These are phyloP conservation scores for Clarias gariepinus DNA, from an alignment of 2,113 vertebrate species.

Conservation along the genomic window DNA sequence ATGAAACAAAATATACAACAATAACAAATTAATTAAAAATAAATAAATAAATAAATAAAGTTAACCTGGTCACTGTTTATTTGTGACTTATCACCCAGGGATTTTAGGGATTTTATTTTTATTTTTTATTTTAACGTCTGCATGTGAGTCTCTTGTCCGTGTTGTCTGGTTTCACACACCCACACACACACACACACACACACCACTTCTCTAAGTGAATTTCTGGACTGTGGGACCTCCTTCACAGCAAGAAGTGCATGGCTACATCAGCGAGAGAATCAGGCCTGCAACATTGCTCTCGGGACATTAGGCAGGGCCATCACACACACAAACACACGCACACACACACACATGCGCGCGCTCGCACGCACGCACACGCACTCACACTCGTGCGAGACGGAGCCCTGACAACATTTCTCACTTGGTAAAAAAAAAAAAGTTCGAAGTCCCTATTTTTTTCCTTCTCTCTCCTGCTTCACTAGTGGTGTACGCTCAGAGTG, in stretches of 20 bases:
- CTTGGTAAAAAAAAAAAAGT: conserved; percentile 65
- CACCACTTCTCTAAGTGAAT: conserved; percentile 72
- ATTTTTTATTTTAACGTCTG: conserved; percentile 55
- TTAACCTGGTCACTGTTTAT: background rate
- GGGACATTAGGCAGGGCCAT: conserved; percentile 60
- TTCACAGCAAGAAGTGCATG: conserved; percentile 75
- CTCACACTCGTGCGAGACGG: background rate
- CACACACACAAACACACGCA: conserved; percentile 48
- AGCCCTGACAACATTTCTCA: conserved; percentile 46
- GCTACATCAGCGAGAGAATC: conserved; percentile 73
- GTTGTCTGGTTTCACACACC: conserved; percentile 44
- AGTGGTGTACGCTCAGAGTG: background rate
- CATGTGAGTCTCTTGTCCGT: conserved; percentile 50
- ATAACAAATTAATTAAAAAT: background rate
- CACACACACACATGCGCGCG: conserved; percentile 54
- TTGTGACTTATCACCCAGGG: conserved; percentile 45
- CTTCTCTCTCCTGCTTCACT: conserved; percentile 7
- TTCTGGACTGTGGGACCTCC: conserved; percentile 75
- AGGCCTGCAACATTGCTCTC: conserved; percentile 70
- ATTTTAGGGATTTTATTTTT: conserved; percentile 48
- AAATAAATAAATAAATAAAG: background rate
- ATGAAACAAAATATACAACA: background rate
- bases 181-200: conserved; percentile 2
- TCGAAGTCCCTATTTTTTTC: conserved; percentile 37
- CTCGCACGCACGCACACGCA: conserved; percentile 45